phyloP scores from a whole-genome alignment of 2,797 vertebrate genomes.

The Sternarchorhynchus goeldii region DNA sequence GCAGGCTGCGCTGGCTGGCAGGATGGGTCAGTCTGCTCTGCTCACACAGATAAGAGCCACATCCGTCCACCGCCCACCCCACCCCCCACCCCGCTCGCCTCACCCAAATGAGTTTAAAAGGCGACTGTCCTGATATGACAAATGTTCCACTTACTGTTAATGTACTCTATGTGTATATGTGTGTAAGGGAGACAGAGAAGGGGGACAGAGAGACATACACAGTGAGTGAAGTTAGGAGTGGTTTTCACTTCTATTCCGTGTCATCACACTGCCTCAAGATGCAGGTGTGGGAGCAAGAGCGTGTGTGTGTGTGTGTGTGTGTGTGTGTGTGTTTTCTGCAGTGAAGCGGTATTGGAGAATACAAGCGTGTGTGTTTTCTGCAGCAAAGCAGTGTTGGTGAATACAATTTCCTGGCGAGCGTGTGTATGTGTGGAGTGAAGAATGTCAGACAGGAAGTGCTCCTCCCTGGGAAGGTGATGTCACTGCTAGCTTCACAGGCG shows the following conservation, averaged over 20 bases:
- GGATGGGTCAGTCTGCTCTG: slow-evolving; percentile 3
- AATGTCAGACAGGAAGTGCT: slow-evolving; percentile 60
- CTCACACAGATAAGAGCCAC: slow-evolving; percentile 34
- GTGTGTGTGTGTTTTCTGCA: slow-evolving; percentile 28
- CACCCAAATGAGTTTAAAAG: slow-evolving; percentile 32
- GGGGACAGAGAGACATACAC: too few relatives aligned
- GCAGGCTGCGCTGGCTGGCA: slow-evolving; percentile 21
- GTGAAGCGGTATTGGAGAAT: slow-evolving; percentile 45
- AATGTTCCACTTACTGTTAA: slow-evolving; percentile 28
- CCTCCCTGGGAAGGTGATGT: slow-evolving; percentile 57
- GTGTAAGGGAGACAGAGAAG: slow-evolving; percentile 7
- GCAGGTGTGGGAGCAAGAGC: slow-evolving; percentile 18
- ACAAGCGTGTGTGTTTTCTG: slow-evolving; percentile 43
- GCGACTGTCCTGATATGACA: slow-evolving; percentile 28
- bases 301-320: slow-evolving; percentile 35
- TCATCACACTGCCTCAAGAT: slow-evolving; percentile 26
- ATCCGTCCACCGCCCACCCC: not conserved
- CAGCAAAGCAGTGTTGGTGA: slow-evolving; percentile 45
- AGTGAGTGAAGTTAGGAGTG: not conserved
- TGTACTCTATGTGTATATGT: not conserved
- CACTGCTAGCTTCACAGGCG: slow-evolving; percentile 43
- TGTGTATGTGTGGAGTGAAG: slow-evolving; percentile 59
- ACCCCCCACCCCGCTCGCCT: slow-evolving; percentile 24
- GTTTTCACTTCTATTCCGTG: not conserved
- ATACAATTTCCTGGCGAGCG: slow-evolving; percentile 53